These are phyloP conservation scores for Siphonodentalium dalli DNA, from an alignment of 2,888 invertebrate species.

Conservation along the genomic window DNA sequence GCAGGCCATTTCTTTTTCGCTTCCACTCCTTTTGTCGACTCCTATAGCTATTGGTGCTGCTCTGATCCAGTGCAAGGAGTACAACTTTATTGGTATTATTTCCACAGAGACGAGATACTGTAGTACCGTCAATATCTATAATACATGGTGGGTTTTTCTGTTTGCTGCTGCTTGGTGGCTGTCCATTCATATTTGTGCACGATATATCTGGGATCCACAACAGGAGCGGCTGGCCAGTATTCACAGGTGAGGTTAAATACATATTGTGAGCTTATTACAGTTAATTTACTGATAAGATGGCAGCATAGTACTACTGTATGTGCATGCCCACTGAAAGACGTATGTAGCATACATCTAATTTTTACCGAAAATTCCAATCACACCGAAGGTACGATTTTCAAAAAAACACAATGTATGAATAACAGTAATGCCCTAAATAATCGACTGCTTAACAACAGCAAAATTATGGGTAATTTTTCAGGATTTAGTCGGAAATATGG, in stretches of 20 bases:
- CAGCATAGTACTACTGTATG: too few species aligned
- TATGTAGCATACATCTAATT: too few species aligned
- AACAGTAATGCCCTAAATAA: too few species aligned
- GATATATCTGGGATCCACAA: constrained; percentile 55
- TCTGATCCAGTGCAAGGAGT: constrained; percentile 25
- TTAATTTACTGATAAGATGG: too few species aligned
- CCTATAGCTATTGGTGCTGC: constrained; percentile 47
- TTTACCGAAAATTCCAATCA: too few species aligned
- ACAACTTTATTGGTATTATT: constrained; percentile 9
- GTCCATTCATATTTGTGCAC: constrained; percentile 52
- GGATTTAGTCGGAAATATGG: too few species aligned
- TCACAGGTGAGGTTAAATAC: constrained; percentile 36
- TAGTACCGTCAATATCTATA: neutral
- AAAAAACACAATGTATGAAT: too few species aligned
- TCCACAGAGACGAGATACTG: constrained; percentile 21
- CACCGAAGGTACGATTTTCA: too few species aligned
- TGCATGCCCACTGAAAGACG: too few species aligned
- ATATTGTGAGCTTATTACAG: neutral
- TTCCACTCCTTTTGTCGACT: constrained; percentile 63
- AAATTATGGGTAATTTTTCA: too few species aligned
- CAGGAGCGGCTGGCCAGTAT: constrained; percentile 53
- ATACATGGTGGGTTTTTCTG: constrained; percentile 21
- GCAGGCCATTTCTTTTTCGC: constrained; percentile 64
- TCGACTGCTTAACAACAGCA: too few species aligned
- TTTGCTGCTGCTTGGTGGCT: constrained; percentile 41